Evolutionary conservation across 1,140 invertebrate genomes (phyloP).

Genomic region (Eueides isabella): DNA sequence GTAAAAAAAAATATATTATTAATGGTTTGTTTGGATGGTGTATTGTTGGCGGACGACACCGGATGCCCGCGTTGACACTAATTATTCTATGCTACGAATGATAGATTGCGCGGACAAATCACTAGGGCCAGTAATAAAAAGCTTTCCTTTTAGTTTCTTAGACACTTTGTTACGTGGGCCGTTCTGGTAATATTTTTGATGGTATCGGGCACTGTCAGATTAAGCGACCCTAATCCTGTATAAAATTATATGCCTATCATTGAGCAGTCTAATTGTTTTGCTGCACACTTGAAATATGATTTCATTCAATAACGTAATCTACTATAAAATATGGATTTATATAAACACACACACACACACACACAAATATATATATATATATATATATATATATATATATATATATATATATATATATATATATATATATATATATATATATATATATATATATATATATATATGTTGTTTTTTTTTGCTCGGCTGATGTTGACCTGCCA

Average conservation of each 20-base stretch:
- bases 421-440: no score
- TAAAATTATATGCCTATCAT: constrained; percentile 44
- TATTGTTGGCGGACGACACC: constrained; percentile 66
- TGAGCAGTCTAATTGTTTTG: constrained; percentile 21
- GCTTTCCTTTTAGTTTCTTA: constrained; percentile 66
- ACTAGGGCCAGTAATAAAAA: constrained; percentile 70
- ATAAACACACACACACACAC: no score
- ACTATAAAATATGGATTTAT: no score
- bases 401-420: no score
- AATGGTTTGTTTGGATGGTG: constrained; percentile 77
- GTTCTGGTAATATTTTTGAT: constrained; percentile 65
- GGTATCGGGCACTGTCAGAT: constrained; percentile 65
- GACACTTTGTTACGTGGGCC: constrained; percentile 64
- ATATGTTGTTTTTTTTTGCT: no score
- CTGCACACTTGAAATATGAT: neutral
- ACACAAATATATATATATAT: no score
- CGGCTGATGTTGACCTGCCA: no score
- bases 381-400: no score
- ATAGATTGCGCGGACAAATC: constrained; percentile 79
- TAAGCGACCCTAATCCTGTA: constrained; percentile 56
- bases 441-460: no score
- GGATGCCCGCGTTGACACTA: constrained; percentile 76
- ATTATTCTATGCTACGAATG: constrained; percentile 76
- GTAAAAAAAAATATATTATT: constrained; percentile 54
- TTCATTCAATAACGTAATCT: neutral